Percentiles rank a stretch among this genome's conserved stretches.
Conservation (phyloP, 2,888 invertebrate species). For the Muschampia plurimacula region DNA sequence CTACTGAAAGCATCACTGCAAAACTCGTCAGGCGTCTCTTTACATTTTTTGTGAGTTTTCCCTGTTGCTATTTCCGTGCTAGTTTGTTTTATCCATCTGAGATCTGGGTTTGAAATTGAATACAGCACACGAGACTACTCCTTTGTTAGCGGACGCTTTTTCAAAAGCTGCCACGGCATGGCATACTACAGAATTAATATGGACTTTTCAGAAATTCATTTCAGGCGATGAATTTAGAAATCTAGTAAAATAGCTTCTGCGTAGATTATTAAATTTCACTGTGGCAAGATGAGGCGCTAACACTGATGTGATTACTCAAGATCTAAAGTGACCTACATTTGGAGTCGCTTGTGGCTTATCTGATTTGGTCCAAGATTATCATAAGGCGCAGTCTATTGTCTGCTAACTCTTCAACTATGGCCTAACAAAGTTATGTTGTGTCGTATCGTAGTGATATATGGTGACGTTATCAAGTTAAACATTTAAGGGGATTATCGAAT, state of each 20-base stretch:
- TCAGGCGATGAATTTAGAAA: neutral
- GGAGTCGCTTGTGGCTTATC: neutral
- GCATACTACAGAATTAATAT: no score
- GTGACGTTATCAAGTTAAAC: neutral
- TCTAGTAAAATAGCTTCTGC: neutral
- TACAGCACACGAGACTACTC: no score
- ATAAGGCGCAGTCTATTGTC: neutral
- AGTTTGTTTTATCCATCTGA: no score
- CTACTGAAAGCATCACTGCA: no score
- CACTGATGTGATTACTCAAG: slow-evolving; percentile 26
- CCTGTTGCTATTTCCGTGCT: no score
- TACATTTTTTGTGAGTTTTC: no score
- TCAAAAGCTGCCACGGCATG: no score
- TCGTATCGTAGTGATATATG: neutral
- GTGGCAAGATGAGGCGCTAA: slow-evolving; percentile 17
- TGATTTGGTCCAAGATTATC: slow-evolving; percentile 9
- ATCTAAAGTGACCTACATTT: slow-evolving; percentile 21
- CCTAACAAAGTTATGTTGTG: neutral
- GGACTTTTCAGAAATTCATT: neutral
- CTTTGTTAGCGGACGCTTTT: no score
- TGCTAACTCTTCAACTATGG: neutral
- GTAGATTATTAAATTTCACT: neutral
- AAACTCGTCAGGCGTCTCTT: no score
- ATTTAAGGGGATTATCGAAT: neutral
- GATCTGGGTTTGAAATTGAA: no score